Evolutionary conservation across 2,797 vertebrate species (phyloP).

Genomic region (Diplodus sargus): DNA sequence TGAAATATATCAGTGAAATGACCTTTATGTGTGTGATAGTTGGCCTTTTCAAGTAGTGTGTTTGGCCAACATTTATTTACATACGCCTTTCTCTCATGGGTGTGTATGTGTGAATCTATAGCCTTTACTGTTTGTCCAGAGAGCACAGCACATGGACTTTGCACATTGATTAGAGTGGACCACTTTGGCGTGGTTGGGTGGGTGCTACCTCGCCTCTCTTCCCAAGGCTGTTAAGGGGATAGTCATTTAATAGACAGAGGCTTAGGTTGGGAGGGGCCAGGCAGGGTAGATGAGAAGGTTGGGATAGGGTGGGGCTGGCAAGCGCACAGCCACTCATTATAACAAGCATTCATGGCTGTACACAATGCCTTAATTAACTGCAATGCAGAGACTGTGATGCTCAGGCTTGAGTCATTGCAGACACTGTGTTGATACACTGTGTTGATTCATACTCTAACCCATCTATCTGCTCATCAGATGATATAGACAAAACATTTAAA

Average conservation of each 20-base stretch:
- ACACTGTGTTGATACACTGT: slow-evolving; percentile 6
- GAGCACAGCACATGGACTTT: slow-evolving; percentile 31
- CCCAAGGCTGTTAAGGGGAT: slow-evolving; percentile 61
- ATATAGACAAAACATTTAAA: neutral
- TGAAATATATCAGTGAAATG: slow-evolving; percentile 71
- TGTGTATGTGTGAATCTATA: slow-evolving; percentile 19
- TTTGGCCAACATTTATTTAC: slow-evolving; percentile 60
- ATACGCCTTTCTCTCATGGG: slow-evolving; percentile 33
- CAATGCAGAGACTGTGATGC: slow-evolving; percentile 41
- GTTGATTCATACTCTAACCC: neutral
- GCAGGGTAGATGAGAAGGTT: neutral
- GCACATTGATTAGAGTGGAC: slow-evolving; percentile 61
- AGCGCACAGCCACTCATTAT: slow-evolving; percentile 51
- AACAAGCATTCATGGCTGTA: slow-evolving; percentile 36
- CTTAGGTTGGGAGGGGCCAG: slow-evolving; percentile 5
- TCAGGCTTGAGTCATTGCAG: slow-evolving; percentile 39
- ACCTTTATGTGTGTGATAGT: slow-evolving; percentile 69
- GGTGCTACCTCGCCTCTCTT: slow-evolving; percentile 32
- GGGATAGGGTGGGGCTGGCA: slow-evolving; percentile 14
- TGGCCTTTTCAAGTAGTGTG: slow-evolving; percentile 70
- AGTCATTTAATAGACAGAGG: slow-evolving; percentile 54
- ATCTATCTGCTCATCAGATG: neutral
- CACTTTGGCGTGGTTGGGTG: slow-evolving; percentile 49
- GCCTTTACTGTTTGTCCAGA: slow-evolving; percentile 15
- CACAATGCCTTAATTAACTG: slow-evolving; percentile 63